These are phyloP conservation scores for Xylocampa areola DNA, from an alignment of 2,888 invertebrate species.

Conservation along the genomic window DNA sequence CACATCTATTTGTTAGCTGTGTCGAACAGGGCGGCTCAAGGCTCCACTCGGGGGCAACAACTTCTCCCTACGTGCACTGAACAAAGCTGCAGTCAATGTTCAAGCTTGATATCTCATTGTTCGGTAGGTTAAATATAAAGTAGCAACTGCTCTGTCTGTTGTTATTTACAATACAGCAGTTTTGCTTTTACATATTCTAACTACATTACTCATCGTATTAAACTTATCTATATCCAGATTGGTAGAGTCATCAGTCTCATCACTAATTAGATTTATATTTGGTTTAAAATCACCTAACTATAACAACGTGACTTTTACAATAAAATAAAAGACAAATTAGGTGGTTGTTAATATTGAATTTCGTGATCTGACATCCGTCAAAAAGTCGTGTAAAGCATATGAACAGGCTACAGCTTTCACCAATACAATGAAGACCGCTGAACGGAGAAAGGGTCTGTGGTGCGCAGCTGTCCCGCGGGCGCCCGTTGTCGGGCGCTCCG, in stretches of 20 bases:
- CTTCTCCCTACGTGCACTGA: conserved; percentile 80
- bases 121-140: conserved; percentile 48
- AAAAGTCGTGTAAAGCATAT: conserved; percentile 58
- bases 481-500: conserved; percentile 78
- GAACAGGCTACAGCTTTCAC: conserved; percentile 78
- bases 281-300: background rate
- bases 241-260: too few relatives aligned
- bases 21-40: conserved; percentile 72
- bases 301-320: background rate
- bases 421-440: conserved; percentile 73
- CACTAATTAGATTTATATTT: conserved; percentile 4
- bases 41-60: conserved; percentile 79
- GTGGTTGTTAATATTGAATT: conserved; percentile 21
- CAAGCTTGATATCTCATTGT: conserved; percentile 65
- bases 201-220: conserved; percentile 6
- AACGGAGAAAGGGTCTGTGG: conserved; percentile 84
- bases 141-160: conserved; percentile 27
- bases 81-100: conserved; percentile 75
- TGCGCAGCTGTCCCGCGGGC: conserved; percentile 87
- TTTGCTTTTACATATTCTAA: conserved; percentile 20
- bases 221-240: background rate
- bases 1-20: conserved; percentile 61
- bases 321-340: conserved; percentile 17
- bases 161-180: conserved; percentile 24
- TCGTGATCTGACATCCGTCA: conserved; percentile 41